Percentiles rank a stretch among this genome's conserved stretches.
phyloP scores from a whole-genome alignment of 2,797 vertebrate genomes.

The Lagodon rhomboides region DNA sequence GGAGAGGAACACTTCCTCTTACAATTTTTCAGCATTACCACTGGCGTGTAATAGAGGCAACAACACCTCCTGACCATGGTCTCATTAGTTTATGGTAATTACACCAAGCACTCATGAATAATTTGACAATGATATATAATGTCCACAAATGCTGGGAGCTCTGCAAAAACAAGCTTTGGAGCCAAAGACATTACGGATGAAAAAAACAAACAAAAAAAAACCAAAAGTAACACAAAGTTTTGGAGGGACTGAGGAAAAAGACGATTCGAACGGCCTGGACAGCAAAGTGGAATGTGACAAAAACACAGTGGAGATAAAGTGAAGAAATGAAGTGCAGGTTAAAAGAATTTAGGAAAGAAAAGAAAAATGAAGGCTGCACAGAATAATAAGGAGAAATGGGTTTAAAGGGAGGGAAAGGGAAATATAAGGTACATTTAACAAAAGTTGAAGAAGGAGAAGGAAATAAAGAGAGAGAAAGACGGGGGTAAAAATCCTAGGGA shows the following conservation, averaged over 20 bases:
- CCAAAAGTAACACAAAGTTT: background rate
- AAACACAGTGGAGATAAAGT: background rate
- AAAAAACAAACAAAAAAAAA: background rate
- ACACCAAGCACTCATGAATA: conserved; percentile 18
- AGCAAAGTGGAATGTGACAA: background rate
- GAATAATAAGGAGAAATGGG: background rate
- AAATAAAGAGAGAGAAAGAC: background rate
- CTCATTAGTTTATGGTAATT: conserved; percentile 30
- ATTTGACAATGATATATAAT: conserved; percentile 30
- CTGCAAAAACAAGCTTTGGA: background rate
- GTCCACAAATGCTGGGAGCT: background rate
- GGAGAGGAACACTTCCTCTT: background rate
- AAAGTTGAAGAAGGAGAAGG: background rate
- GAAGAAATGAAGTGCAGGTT: background rate
- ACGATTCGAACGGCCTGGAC: background rate
- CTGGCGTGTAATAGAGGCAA: background rate
- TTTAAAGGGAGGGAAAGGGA: background rate
- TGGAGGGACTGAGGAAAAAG: background rate
- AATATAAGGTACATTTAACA: background rate
- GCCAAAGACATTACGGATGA: background rate
- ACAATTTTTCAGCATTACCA: conserved; percentile 2
- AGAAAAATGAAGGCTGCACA: background rate
- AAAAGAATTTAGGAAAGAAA: background rate
- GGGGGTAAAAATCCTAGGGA: background rate
- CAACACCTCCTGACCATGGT: background rate